Evolutionary conservation across 2,888 invertebrate genomes (phyloP), one percentile per base, ranked within the genome.

Genomic region (Subacronicta megacephala): DNA sequence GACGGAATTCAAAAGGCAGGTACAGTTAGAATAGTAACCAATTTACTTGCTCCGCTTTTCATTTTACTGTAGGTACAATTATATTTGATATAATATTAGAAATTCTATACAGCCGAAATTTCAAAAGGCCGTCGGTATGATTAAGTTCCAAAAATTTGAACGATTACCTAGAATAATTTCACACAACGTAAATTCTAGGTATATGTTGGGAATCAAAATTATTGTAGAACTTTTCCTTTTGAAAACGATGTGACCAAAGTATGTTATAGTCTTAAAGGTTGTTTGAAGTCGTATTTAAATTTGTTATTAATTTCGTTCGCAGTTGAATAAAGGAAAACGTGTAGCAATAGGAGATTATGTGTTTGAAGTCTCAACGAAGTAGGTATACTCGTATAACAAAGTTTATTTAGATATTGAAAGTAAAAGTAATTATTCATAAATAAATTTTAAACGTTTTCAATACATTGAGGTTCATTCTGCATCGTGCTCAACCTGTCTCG

Each of bases 51-150:
- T 35, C n/a, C 12, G 16, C 15, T 29, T 35, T 46, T 20, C 36
- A 38, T n/a, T 20, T 6, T 7, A 31, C 26, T 7, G 15, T n/a
- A n/a, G n/a, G n/a, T 35, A 43, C 12, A 42, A 35, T 51, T 51
- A 42, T 12, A 15, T 31, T 29, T 10, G 26, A 1, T 33, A 7
- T 18, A 41, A 36, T 18, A 45, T 29, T 33, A 33, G 37, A 52
- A 53, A 50, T 45, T 33, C 33, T 42, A 29, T 17, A 62, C 16
- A 7, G 5, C 26, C 7, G n/a, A 42, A 36, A n/a, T n/a, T n/a
- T n/a, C n/a, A n/a, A 20, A 18, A 10, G 29, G 1, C 26, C 7
- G 13, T 7, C 26, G 4, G 10, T 29, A 38, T 29, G 13, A 26
- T 17, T 10, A 37, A 9, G 37, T 29, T 29, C 26, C 6, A 17